Evolutionary conservation across 2,888 invertebrate genomes (phyloP).

Genomic region (Diloba caeruleocephala): DNA sequence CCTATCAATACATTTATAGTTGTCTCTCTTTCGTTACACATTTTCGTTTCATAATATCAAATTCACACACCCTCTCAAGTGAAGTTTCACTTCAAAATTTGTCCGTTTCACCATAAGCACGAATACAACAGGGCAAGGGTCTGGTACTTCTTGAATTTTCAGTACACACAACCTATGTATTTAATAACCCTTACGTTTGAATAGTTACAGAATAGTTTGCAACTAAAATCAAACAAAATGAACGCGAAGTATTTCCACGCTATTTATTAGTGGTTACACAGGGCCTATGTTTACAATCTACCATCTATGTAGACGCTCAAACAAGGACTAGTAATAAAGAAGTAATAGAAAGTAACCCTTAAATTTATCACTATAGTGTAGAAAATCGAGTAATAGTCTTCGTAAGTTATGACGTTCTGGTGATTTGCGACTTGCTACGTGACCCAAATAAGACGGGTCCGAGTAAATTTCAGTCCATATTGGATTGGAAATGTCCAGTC

Average conservation of each 20-base stretch:
- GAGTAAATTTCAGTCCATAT: slow-evolving; percentile 46
- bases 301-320: slow-evolving; percentile 8
- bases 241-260: slow-evolving; percentile 6
- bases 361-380: slow-evolving; percentile 3
- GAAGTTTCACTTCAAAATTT: no score
- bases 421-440: slow-evolving; percentile 34
- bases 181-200: neutral
- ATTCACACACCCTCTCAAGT: no score
- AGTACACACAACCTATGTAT: slow-evolving; percentile 5
- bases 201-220: slow-evolving; percentile 7
- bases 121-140: no score
- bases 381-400: slow-evolving; percentile 15
- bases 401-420: slow-evolving; percentile 38
- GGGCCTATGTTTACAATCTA: slow-evolving; percentile 23
- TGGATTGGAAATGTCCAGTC: slow-evolving; percentile 46
- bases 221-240: slow-evolving; percentile 23
- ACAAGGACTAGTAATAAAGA: neutral
- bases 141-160: no score
- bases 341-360: slow-evolving; percentile 17
- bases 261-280: slow-evolving; percentile 30
- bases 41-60: no score
- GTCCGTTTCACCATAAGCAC: no score
- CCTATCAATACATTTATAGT: no score
- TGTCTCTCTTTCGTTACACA: no score
- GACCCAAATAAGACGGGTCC: slow-evolving; percentile 46